A percentile compares a stretch with the other conserved stretches of the same genome.
Conservation (phyloP, 2,888 invertebrate genomes). For the Chesias legatella region DNA sequence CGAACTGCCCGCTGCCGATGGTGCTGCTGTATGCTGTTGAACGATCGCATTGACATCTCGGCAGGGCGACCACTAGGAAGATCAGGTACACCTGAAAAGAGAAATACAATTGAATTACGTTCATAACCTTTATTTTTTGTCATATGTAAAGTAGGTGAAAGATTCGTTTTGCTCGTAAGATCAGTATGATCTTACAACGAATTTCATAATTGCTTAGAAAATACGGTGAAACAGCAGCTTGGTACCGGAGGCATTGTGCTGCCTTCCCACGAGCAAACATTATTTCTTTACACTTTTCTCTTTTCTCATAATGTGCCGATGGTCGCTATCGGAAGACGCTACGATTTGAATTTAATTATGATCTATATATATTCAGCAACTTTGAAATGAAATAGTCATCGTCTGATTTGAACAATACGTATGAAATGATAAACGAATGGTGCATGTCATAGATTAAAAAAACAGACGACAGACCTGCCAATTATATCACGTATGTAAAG, state of each 20-base stretch:
- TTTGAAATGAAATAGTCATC: conserved; percentile 13
- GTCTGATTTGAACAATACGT: conserved; percentile 8
- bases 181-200: conserved; percentile 27
- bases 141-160: too few species aligned
- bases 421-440: conserved; percentile 8
- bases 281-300: conserved; percentile 77
- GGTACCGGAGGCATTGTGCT: conserved; percentile 62
- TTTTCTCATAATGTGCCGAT: conserved; percentile 71
- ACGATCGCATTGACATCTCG: conserved; percentile 53
- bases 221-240: conserved; percentile 69
- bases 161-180: too few species aligned
- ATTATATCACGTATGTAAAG: too few species aligned
- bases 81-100: conserved; percentile 61
- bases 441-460: too few species aligned
- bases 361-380: conserved; percentile 38
- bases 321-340: conserved; percentile 59
- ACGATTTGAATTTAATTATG: conserved; percentile 47
- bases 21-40: conserved; percentile 44
- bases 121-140: too few species aligned
- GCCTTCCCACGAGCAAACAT: conserved; percentile 67
- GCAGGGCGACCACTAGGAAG: conserved; percentile 48
- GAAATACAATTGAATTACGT: conserved; percentile 18
- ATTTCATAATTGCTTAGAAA: conserved; percentile 68
- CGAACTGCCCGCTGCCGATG: conserved; percentile 53
- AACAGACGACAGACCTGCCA: too few species aligned